A percentile compares a stretch with the other conserved stretches of the same genome.
Conservation (phyloP, 1,140 invertebrate species). For the Aplysia californica region DNA sequence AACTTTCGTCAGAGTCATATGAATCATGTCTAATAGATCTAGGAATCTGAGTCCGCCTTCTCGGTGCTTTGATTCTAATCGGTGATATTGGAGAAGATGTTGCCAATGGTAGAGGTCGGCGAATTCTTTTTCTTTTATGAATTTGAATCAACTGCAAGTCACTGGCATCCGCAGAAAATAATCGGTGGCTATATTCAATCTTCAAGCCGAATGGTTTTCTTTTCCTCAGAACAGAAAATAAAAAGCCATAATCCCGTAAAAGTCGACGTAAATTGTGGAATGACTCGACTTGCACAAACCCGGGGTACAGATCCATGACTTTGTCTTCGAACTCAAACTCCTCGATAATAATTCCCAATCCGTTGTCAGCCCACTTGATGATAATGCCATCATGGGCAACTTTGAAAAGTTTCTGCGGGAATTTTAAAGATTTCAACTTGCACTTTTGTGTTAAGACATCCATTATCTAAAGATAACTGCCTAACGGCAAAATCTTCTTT, state of each 20-base stretch:
- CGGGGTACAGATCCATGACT: conserved; percentile 51
- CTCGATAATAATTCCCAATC: conserved; percentile 38
- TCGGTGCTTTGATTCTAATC: background rate
- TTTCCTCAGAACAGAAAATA: conserved; percentile 39
- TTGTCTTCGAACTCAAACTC: conserved; percentile 42
- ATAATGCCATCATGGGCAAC: conserved; percentile 50
- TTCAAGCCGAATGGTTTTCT: conserved; percentile 11
- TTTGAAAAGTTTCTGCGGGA: conserved; percentile 53
- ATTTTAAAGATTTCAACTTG: too few relatives aligned
- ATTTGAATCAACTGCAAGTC: conserved; percentile 37
- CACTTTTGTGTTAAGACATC: too few relatives aligned
- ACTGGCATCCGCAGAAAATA: conserved; percentile 34
- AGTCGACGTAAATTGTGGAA: conserved; percentile 52
- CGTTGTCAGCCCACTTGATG: conserved; percentile 45
- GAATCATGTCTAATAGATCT: too few relatives aligned
- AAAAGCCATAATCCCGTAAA: conserved; percentile 53
- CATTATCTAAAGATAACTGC: too few relatives aligned
- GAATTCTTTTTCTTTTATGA: background rate
- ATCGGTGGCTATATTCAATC: conserved; percentile 47
- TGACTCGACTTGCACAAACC: conserved; percentile 50
- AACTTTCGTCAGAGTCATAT: too few relatives aligned
- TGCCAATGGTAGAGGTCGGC: background rate
- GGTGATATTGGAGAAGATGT: background rate
- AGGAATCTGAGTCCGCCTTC: too few relatives aligned
- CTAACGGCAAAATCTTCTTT: too few relatives aligned